Percentiles rank a stretch among this genome's conserved stretches.
phyloP scores from a whole-genome alignment of 1,140 invertebrate species.

The Ephestia elutella region DNA sequence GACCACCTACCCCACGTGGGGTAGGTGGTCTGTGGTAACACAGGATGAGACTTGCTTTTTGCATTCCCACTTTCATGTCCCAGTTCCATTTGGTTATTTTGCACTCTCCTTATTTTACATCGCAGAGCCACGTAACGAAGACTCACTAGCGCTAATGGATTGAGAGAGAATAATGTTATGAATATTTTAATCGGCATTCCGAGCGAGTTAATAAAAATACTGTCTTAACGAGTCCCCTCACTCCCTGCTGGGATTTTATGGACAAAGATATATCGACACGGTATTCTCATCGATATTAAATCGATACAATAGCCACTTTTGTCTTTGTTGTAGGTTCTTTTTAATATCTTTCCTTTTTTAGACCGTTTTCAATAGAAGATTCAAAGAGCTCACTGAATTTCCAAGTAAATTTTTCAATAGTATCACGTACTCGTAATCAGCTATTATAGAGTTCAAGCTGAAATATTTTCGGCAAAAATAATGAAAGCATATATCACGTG shows the following conservation, averaged over 20 bases:
- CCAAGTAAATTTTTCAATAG: not conserved
- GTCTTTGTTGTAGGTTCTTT: constrained; percentile 10
- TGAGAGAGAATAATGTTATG: constrained; percentile 50
- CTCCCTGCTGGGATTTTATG: constrained; percentile 54
- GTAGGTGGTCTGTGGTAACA: too few species aligned
- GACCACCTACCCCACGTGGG: too few species aligned
- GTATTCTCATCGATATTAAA: constrained; percentile 39
- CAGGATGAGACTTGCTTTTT: too few species aligned
- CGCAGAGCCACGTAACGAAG: not conserved
- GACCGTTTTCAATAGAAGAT: not conserved
- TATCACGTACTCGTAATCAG: not conserved
- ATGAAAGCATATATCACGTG: too few species aligned
- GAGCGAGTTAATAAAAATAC: constrained; percentile 63
- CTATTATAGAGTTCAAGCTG: too few species aligned
- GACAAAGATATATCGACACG: constrained; percentile 60
- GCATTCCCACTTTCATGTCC: not conserved
- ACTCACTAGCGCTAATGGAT: constrained; percentile 35
- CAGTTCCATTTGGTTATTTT: not conserved
- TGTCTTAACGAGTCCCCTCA: constrained; percentile 53
- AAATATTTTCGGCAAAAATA: not conserved
- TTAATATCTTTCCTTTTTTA: not conserved
- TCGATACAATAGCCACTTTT: constrained; percentile 13
- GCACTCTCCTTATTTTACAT: not conserved
- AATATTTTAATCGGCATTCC: constrained; percentile 62
- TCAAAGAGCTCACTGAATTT: not conserved